Base-by-base conservation (phyloP, 2,797 vertebrate species). In the Poecile montanus region DNA sequence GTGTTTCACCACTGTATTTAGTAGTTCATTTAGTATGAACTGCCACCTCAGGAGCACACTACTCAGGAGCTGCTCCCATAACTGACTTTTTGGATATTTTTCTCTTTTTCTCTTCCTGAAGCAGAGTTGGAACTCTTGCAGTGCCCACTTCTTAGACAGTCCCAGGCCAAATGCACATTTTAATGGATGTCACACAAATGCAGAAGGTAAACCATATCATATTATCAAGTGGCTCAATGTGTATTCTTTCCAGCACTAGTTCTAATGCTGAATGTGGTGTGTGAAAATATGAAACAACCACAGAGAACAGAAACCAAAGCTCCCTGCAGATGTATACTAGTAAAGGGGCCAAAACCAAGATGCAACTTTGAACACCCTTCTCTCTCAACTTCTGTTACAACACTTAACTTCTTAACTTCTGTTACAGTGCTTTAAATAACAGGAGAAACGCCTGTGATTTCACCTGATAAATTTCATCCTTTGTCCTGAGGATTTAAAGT, bases 81-180 rank as follows among this genome's bases (percentile, higher is more conserved):
- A 18, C 2, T 58, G 21, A 62, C 16, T 50, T 71, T 38, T 22
- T 61, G 34, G 71, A 57, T 53, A 11, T 36, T 57, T 67, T 36
- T 57, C 34, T 77, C 13, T 36, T 57, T 67, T 36, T 57, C 34
- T 77, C 30, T 44, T 83, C 26, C 48, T 48, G 44, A 25, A 82
- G 27, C 1, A 2, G 21, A 44, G 13, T 3, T 2, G 1, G 47
- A 22, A 67, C 25, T 58, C 63, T 65, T 1, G 1, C 21, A 75
- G 45, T 34, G 34, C 23, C 38, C 7, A 7, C 32, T 84, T 36
- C 42, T 81, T 47, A 29, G 38, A 34, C 30, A 65, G 15, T 16
- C 16, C 26, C 21, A 56, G 20, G 29, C 21, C 26, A 93, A 89
- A 67, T 17, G 7, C 20, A 38, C 0, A 0, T 79, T 83, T 88